Percentiles rank a stretch among this genome's conserved stretches.
Conservation (phyloP, 1,140 invertebrate genomes). For the Hesperophylax magnus region DNA sequence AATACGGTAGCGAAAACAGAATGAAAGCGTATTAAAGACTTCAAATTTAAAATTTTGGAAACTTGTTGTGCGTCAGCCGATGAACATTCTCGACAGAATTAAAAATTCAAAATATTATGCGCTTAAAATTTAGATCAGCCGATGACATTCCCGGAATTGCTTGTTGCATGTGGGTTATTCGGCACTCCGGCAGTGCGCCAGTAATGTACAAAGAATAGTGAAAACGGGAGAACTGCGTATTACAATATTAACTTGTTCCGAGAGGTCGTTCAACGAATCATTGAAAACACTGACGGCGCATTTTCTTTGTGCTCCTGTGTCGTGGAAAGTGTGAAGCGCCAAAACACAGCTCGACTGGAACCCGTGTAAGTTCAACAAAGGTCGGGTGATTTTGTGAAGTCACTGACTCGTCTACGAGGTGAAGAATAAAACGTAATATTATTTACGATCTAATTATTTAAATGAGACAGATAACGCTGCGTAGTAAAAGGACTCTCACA, state of each 20-base stretch:
- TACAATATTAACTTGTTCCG: not conserved
- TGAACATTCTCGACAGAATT: too few relatives aligned
- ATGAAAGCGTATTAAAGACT: too few relatives aligned
- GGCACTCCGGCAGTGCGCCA: constrained; percentile 11
- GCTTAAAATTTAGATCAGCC: not conserved
- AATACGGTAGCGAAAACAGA: too few relatives aligned
- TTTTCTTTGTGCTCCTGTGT: constrained; percentile 31
- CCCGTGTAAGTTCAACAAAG: constrained; percentile 29
- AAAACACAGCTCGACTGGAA: not conserved
- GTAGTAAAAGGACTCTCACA: not conserved
- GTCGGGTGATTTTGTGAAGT: not conserved
- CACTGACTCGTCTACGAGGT: constrained; percentile 12
- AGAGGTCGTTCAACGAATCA: constrained; percentile 13
- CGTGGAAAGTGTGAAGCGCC: constrained; percentile 6
- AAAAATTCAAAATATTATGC: too few relatives aligned
- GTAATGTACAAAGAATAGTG: constrained; percentile 27
- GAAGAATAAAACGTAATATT: not conserved
- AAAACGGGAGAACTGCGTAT: constrained; percentile 31
- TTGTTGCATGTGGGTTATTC: not conserved
- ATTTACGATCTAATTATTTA: constrained; percentile 12
- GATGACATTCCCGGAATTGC: not conserved
- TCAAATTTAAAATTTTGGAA: too few relatives aligned
- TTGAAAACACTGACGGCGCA: constrained; percentile 26
- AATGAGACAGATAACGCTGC: constrained; percentile 6
- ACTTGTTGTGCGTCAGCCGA: too few relatives aligned